phyloP scores from a whole-genome alignment of 2,113 vertebrate genomes.

The Peromyscus maniculatus region DNA sequence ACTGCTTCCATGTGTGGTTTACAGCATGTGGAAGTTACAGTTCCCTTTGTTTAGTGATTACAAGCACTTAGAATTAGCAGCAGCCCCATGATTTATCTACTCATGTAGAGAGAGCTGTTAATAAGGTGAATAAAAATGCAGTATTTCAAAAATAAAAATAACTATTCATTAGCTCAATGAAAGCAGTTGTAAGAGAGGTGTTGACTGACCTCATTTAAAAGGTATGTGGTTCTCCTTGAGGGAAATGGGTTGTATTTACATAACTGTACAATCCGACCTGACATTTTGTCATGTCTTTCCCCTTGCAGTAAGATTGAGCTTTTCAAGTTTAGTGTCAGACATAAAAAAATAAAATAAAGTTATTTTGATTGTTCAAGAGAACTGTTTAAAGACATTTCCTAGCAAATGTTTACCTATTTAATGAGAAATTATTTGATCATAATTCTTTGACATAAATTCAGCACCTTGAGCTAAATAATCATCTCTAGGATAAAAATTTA shows the following conservation, averaged over 20 bases:
- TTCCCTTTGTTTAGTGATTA: conserved; percentile 70
- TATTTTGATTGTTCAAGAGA: conserved; percentile 61
- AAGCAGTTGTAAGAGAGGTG: conserved; percentile 50
- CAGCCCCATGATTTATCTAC: conserved; percentile 42
- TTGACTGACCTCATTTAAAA: conserved; percentile 62
- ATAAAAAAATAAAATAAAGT: conserved; percentile 43
- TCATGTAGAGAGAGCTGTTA: conserved; percentile 16
- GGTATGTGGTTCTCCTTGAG: conserved; percentile 56
- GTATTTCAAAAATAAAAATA: conserved; percentile 74
- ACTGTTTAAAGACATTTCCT: conserved; percentile 57
- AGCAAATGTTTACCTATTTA: conserved; percentile 69
- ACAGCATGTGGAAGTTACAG: conserved; percentile 79
- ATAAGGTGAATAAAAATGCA: conserved; percentile 63
- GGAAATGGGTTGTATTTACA: conserved; percentile 72
- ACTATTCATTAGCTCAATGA: conserved; percentile 59
- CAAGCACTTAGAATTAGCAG: conserved; percentile 69
- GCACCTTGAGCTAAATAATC: conserved; percentile 66
- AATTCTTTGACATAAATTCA: conserved; percentile 72
- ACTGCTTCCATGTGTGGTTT: conserved; percentile 67
- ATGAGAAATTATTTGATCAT: conserved; percentile 80
- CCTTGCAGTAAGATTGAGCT: conserved; percentile 64
- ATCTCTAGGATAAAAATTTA: conserved; percentile 52
- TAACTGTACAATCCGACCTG: conserved; percentile 66
- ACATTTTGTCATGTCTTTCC: conserved; percentile 56
- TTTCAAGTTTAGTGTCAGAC: conserved; percentile 49